Evolutionary conservation across 2,113 vertebrate genomes (phyloP), one percentile per base, ranked within the genome.

Genomic region (Myrmophylax atrothorax): DNA sequence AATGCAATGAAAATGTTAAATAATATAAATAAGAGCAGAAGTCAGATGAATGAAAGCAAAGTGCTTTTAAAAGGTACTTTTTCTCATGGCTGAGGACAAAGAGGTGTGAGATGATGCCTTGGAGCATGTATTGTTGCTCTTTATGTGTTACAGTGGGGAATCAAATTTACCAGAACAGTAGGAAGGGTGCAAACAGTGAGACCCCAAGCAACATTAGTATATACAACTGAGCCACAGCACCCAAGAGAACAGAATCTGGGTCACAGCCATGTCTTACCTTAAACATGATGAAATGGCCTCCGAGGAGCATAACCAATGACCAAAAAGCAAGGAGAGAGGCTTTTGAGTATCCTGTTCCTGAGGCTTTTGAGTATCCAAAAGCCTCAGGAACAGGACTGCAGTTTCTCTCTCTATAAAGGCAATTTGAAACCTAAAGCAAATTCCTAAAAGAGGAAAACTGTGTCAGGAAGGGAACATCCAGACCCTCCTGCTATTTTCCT

Each of bases 181-280:
- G 92, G 97, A 96, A 96, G 75, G 84, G 76, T 91, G 87, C 88
- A 96, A 97, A 83, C 74, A 89, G 89, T 90, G 90, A 96, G 94
- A 96, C 84, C 90, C 93, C 81, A 94, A 97, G 94, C 86, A 90
- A 88, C 91, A 91, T 88, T 97, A 95, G 86, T 89, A 92, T 80
- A 88, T 66, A 72, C 87, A 96, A 84, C 94, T 95, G 89, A 97
- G 93, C 90, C 93, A 93, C 78, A 91, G 86, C 93, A 97, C 95
- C 94, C 91, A 94, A 88, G 97, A 95, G 96, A 95, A 81, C n/a
- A 56, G 93, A 97, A 97, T 96, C 94, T 96, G 96, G 97, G 96
- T 90, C 94, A 94, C 87, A 95, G 88, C 66, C 90, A 94, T 93
- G 89, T 96, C 89, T 95, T 95, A 76, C 93, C 96, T 94, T 97